Percentiles rank a stretch among this genome's conserved stretches.
Evolutionary conservation across 2,797 vertebrate genomes (phyloP).

Genomic region (Rhinichthys osculus): DNA sequence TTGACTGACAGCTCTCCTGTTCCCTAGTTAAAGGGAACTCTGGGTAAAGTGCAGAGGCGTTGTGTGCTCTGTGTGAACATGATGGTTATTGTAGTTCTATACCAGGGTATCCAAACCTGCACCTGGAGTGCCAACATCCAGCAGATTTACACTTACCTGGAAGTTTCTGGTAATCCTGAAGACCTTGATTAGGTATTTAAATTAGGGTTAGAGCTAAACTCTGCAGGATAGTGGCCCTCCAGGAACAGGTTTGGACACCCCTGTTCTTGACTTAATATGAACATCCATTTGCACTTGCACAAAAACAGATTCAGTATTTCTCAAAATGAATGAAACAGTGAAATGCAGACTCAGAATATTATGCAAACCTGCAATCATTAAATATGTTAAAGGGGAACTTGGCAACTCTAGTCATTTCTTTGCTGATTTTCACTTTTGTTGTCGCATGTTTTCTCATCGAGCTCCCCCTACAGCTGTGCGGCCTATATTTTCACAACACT

Average conservation of each 20-base stretch:
- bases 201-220: neutral
- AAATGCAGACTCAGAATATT: neutral
- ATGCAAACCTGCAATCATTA: neutral
- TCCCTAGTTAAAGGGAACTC: too few relatives aligned
- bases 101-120: neutral
- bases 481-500: too few relatives aligned
- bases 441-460: too few relatives aligned
- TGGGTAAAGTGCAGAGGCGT: too few relatives aligned
- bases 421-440: too few relatives aligned
- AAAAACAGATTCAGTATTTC: neutral
- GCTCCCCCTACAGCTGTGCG: too few relatives aligned
- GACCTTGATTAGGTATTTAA: neutral
- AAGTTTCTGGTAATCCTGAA: neutral
- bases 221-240: neutral
- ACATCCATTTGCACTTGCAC: neutral
- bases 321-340: neutral
- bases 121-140: neutral
- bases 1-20: neutral
- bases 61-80: neutral
- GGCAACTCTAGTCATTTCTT: too few relatives aligned
- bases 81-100: neutral
- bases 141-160: neutral
- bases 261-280: neutral
- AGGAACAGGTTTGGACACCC: neutral
- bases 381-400: neutral